phyloP scores from a whole-genome alignment of 1,140 invertebrate genomes.

The Drosophila cardini region DNA sequence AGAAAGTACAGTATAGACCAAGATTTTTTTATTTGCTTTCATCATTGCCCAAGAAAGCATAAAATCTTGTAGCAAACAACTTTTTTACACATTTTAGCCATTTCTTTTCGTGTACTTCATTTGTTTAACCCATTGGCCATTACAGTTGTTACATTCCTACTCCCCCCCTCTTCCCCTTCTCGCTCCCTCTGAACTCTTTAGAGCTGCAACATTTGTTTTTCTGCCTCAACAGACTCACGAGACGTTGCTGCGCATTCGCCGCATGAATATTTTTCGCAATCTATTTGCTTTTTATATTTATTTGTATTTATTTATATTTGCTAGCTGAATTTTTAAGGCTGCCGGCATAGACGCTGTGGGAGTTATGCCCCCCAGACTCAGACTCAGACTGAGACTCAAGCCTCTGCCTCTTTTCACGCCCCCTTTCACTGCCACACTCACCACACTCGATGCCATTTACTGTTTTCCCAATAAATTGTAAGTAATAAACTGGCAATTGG shows the following conservation, averaged over 20 bases:
- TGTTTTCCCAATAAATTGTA: slow-evolving; percentile 75
- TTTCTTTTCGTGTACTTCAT: slow-evolving; percentile 51
- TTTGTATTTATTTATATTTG: slow-evolving; percentile 72
- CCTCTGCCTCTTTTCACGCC: background rate
- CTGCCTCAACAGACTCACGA: slow-evolving; percentile 55
- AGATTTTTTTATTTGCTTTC: background rate
- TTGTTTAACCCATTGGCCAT: slow-evolving; percentile 51
- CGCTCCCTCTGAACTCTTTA: slow-evolving; percentile 2
- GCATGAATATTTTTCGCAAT: slow-evolving; percentile 64
- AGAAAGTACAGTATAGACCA: too few relatives aligned
- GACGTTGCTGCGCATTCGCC: slow-evolving; percentile 46
- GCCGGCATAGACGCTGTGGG: slow-evolving; percentile 28
- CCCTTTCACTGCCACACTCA: background rate
- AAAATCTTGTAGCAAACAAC: slow-evolving; percentile 6
- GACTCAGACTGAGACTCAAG: too few relatives aligned
- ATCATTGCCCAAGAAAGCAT: background rate
- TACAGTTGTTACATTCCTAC: background rate
- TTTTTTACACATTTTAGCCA: slow-evolving; percentile 15
- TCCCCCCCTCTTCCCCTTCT: background rate
- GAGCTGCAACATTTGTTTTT: slow-evolving; percentile 58
- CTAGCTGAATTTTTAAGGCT: slow-evolving; percentile 63
- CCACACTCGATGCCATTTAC: slow-evolving; percentile 33
- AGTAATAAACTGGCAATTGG: slow-evolving; percentile 81
- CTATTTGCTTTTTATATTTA: slow-evolving; percentile 69
- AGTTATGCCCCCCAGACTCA: background rate